These are phyloP conservation scores for Drosophila rufa DNA, from an alignment of 1,140 invertebrate genomes.

Conservation along the genomic window DNA sequence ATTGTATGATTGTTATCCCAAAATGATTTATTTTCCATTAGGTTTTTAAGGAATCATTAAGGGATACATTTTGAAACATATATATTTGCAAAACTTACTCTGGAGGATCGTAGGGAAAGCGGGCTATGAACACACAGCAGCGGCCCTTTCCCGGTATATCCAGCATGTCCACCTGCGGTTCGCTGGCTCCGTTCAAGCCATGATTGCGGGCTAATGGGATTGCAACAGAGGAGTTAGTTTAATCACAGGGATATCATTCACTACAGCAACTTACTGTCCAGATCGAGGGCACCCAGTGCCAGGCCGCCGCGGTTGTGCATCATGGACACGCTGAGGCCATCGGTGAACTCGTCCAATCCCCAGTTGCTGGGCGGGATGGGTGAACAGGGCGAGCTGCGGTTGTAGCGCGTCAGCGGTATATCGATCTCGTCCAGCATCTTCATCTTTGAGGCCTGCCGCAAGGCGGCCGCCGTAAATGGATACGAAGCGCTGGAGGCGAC, in stretches of 20 bases:
- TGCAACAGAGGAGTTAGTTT: not conserved
- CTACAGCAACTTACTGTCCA: conserved; percentile 86
- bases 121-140: conserved; percentile 96
- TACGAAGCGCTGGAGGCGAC: conserved; percentile 85
- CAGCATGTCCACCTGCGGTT: conserved; percentile 93
- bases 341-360: conserved; percentile 89
- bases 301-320: conserved; percentile 87
- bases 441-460: conserved; percentile 87
- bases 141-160: conserved; percentile 96
- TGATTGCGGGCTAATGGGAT: conserved; percentile 64
- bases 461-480: conserved; percentile 88
- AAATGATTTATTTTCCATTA: not conserved
- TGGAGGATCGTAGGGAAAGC: conserved; percentile 97
- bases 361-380: conserved; percentile 86
- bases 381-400: conserved; percentile 88
- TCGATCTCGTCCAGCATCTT: conserved; percentile 90
- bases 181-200: conserved; percentile 77
- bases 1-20: not conserved
- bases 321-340: conserved; percentile 87
- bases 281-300: conserved; percentile 86
- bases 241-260: rapidly evolving
- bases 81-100: conserved; percentile 85
- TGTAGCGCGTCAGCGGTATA: conserved; percentile 87
- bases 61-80: not conserved
- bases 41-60: not conserved